A percentile compares a stretch with the other conserved stretches of the same genome.
phyloP scores from a whole-genome alignment of 2,113 vertebrate genomes.

The Mugil cephalus region DNA sequence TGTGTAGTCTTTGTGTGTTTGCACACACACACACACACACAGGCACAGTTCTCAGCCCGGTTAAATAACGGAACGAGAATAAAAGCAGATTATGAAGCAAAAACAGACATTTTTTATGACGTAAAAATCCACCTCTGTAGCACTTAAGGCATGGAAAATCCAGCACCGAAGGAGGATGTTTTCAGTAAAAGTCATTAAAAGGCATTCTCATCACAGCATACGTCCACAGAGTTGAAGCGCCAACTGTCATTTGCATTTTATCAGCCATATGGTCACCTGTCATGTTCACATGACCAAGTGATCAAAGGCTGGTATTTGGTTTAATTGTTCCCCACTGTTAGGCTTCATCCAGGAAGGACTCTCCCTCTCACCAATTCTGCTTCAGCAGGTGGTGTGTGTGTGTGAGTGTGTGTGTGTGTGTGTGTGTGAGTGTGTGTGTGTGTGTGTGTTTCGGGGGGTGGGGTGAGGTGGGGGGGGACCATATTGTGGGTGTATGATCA shows the following conservation, averaged over 20 bases:
- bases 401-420: neutral
- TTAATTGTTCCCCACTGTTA: slow-evolving; percentile 94
- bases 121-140: slow-evolving; percentile 14
- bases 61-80: neutral
- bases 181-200: slow-evolving; percentile 21
- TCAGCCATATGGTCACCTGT: slow-evolving; percentile 95
- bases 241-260: slow-evolving; percentile 84
- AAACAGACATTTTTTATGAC: slow-evolving; percentile 31
- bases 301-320: slow-evolving; percentile 94
- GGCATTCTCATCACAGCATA: neutral
- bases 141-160: slow-evolving; percentile 40
- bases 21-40: neutral
- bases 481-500: slow-evolving; percentile 43
- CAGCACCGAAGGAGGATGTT: slow-evolving; percentile 2
- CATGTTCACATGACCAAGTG: slow-evolving; percentile 91
- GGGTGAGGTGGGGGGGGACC: neutral
- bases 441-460: neutral
- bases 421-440: slow-evolving; percentile 2
- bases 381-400: slow-evolving; percentile 87
- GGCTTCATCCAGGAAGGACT: slow-evolving; percentile 85
- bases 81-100: slow-evolving; percentile 24
- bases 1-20: neutral
- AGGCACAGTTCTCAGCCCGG: neutral
- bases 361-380: slow-evolving; percentile 93
- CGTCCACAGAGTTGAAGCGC: slow-evolving; percentile 31